Conservation (phyloP, 1,140 invertebrate genomes). For the Drosophila pseudoananassae region DNA sequence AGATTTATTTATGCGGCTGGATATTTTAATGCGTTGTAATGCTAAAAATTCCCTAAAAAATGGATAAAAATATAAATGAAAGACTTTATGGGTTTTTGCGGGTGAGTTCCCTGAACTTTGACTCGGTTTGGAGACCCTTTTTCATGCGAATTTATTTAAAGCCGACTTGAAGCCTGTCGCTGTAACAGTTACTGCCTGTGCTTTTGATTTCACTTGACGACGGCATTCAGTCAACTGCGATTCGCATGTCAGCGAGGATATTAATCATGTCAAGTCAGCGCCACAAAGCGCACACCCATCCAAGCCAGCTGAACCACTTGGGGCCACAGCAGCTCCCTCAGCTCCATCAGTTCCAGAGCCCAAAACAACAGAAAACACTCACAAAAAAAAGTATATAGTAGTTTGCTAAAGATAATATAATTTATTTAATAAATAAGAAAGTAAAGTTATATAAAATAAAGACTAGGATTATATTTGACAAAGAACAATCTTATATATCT, state of each 20-base stretch:
- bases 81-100: constrained; percentile 9
- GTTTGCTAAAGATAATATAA: not conserved
- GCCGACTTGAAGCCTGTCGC: constrained; percentile 1
- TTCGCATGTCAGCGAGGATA: constrained; percentile 74
- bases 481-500: too few relatives aligned
- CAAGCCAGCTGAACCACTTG: constrained; percentile 30
- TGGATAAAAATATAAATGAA: constrained; percentile 10
- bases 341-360: constrained; percentile 16
- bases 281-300: constrained; percentile 46
- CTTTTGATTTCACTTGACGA: constrained; percentile 82
- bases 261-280: constrained; percentile 79
- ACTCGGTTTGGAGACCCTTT: constrained; percentile 2
- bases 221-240: constrained; percentile 68
- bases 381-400: not conserved
- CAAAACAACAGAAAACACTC: not conserved
- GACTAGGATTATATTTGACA: too few relatives aligned
- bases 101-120: constrained; percentile 23
- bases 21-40: constrained; percentile 36
- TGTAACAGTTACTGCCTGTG: constrained; percentile 21
- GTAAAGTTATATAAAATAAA: not conserved
- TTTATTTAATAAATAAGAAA: not conserved
- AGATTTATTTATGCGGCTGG: constrained; percentile 45
- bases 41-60: constrained; percentile 23
- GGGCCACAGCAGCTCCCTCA: constrained; percentile 3
- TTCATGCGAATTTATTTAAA: constrained; percentile 23